Percentiles rank a stretch among this genome's conserved stretches.
Evolutionary conservation across 1,140 invertebrate species (phyloP).

Genomic region (Dreissena polymorpha): DNA sequence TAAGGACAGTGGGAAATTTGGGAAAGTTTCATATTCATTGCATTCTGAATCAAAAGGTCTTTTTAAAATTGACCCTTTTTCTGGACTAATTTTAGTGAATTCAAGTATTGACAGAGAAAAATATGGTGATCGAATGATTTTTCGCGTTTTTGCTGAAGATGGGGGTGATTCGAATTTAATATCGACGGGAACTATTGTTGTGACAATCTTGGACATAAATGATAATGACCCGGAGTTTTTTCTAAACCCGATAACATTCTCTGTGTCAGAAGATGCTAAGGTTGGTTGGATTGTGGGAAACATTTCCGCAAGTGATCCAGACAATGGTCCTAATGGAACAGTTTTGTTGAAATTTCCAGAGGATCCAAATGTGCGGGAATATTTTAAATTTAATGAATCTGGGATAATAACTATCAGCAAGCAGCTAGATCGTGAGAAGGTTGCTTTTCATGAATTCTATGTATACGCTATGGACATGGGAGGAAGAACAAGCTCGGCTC

Average conservation of each 20-base stretch:
- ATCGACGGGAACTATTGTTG: conserved; percentile 41
- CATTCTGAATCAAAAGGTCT: conserved; percentile 32
- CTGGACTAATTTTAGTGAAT: conserved; percentile 30
- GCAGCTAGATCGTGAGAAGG: conserved; percentile 30
- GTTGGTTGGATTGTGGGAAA: conserved; percentile 29
- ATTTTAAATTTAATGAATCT: conserved; percentile 26
- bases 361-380: conserved; percentile 3
- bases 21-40: conserved; percentile 45
- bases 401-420: conserved; percentile 28
- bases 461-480: conserved; percentile 46
- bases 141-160: conserved; percentile 44
- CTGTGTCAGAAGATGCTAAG: conserved; percentile 15
- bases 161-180: conserved; percentile 13
- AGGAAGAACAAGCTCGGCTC: conserved; percentile 41
- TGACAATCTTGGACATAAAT: conserved; percentile 40
- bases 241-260: conserved; percentile 22
- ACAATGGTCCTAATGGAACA: conserved; percentile 45
- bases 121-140: conserved; percentile 35
- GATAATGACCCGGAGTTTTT: conserved; percentile 52
- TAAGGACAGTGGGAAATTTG: conserved; percentile 42
- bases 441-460: conserved; percentile 26
- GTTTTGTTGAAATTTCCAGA: conserved; percentile 33
- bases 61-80: conserved; percentile 19
- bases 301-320: conserved; percentile 37
- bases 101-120: conserved; percentile 37